Base-by-base conservation (phyloP, 2,888 invertebrate species). In the Acanthosepion pharaonis region DNA sequence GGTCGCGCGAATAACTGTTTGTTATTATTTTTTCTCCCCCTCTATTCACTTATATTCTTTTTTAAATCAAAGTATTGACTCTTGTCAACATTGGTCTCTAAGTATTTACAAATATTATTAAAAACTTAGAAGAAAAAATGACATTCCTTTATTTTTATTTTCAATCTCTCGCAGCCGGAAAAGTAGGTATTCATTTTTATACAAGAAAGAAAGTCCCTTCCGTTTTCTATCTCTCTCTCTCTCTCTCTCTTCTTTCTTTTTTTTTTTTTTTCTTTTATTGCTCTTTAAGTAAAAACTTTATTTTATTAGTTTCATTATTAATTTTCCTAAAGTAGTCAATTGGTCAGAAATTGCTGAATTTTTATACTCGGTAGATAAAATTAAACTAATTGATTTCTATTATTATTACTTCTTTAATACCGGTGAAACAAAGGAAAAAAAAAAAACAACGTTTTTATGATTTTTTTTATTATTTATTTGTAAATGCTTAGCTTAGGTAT, bases 181-280 rank as follows among this genome's bases (percentile, higher is more conserved):
- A n/a, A 78, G 78, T 78, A 78, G 28, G 28, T 28, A n/a, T 9
- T 78, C 55, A 20, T 55, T 55, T 55, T 55, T 18, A 55, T 1
- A 59, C 59, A 78, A 78, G 78, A 78, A 78, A 78, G 78, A n/a
- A 78, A 78, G n/a, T 78, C n/a, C 59, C n/a, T 78, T 78, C n/a
- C n/a, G 78, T 78, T 78, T 78, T 78, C 2, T n/a, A 15, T 78
- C 6, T 78, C 33, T 33, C 33, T 33, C 33, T 33, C 33, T 33
- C 33, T 33, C 33, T 33, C 33, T 33, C n/a, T n/a, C n/a, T n/a
- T n/a, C n/a, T n/a, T n/a, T n/a, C n/a, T n/a, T n/a, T n/a, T n/a
- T 78, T n/a, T n/a, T 78, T 18, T 55, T 59, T 59, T 25, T 20
- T 20, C 23, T 20, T 20, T 23, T 5, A 59, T 20, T 1, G 0